Evolutionary conservation across 2,797 vertebrate genomes (phyloP), one percentile per base, ranked within the genome.

Genomic region (Neosalanx taihuensis): DNA sequence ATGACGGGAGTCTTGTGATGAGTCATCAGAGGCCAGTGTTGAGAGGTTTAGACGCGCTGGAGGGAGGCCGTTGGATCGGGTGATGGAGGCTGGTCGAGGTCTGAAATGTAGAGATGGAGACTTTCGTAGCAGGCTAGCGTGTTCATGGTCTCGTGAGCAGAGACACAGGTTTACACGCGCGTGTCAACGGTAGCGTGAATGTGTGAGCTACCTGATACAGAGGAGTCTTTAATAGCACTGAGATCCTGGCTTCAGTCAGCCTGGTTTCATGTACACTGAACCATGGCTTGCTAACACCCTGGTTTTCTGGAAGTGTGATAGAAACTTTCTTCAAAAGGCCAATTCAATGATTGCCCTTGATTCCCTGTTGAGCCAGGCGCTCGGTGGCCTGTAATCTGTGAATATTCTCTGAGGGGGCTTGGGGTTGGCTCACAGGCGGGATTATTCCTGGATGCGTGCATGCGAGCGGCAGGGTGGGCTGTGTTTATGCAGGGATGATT

Each of bases 401-500:
- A 77, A 79, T 81, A 83, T 86, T 84, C 78, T 65, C 2, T 63
- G 46, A 56, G 3, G 72, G 81, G 65, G 41, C 13, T 9, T 46
- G 63, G 79, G 75, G 76, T 89, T 77, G 77, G 83, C 81, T 84
- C 69, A 76, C 79, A 83, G 68, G 73, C 29, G 58, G 80, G 81
- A 82, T 88, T 83, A 84, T 77, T 86, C 72, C 18, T 20, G 60
- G 0, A 33, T 26, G 64, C 77, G 74, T 76, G 81, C 77, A 79
- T 78, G 82, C 82, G 83, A 83, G 76, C 72, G 57, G 51, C 72
- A 67, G 76, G 76, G 81, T 84, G 72, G 37, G 31, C 53, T 6
- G 35, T 89, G 87, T 91, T 90, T 90, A 88, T 81, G 69, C 77
- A 79, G 80, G 78, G 75, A 84, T 88, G 90, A 91, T 83, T 81